A percentile compares a stretch with the other conserved stretches of the same genome.
Evolutionary conservation across 2,797 vertebrate genomes (phyloP).

Genomic region (Sarcoramphus papa): DNA sequence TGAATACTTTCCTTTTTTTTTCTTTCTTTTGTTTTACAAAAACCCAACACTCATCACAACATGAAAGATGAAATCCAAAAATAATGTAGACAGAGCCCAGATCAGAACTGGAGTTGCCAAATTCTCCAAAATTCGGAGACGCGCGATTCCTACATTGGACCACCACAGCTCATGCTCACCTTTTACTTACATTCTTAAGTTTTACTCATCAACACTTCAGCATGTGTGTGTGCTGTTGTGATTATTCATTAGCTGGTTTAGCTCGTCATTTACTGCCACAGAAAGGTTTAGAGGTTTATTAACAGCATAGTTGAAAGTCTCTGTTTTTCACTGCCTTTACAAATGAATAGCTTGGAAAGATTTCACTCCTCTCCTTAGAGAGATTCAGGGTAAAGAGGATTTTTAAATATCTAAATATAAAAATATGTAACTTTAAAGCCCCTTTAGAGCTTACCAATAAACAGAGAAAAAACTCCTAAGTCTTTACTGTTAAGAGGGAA

Average conservation of each 20-base stretch:
- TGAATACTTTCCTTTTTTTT: not conserved
- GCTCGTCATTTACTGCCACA: not conserved
- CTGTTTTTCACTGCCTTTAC: not conserved
- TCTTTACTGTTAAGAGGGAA: not conserved
- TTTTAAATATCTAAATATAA: not conserved
- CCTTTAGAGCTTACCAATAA: not conserved
- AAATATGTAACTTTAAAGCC: not conserved
- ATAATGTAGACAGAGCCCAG: not conserved
- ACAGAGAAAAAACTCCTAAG: not conserved
- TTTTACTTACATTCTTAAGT: not conserved
- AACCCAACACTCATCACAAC: not conserved
- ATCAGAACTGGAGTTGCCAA: not conserved
- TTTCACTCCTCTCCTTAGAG: not conserved
- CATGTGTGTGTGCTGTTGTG: not conserved
- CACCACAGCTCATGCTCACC: not conserved
- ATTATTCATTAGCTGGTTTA: not conserved
- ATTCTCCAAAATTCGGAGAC: not conserved
- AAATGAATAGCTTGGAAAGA: not conserved
- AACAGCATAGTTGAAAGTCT: not conserved
- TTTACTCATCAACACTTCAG: accelerated
- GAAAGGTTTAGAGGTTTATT: not conserved
- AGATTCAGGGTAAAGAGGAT: not conserved
- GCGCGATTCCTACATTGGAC: accelerated
- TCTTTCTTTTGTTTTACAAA: not conserved
- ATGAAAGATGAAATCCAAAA: not conserved